Percentiles rank a stretch among this genome's conserved stretches.
phyloP scores from a whole-genome alignment of 1,140 invertebrate genomes.

The Ceratina calcarata region DNA sequence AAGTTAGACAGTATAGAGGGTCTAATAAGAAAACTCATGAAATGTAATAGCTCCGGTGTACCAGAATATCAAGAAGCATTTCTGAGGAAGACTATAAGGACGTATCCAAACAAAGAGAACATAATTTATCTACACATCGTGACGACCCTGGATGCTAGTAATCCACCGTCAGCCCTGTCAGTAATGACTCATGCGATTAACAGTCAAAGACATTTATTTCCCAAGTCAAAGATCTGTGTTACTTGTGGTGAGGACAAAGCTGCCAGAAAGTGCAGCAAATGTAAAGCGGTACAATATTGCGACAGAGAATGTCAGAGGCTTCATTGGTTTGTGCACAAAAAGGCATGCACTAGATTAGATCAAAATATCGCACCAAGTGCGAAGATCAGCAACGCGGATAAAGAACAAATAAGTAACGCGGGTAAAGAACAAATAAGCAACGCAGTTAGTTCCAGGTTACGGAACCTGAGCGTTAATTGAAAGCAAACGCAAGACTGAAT shows the following conservation, averaged over 20 bases:
- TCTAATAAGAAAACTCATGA: constrained; percentile 88
- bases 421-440: constrained; percentile 71
- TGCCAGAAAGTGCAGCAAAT: constrained; percentile 96
- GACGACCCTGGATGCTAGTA: constrained; percentile 85
- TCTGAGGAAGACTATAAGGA: constrained; percentile 90
- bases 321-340: constrained; percentile 98
- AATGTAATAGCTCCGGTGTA: constrained; percentile 87
- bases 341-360: constrained; percentile 85
- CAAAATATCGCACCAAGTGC: constrained; percentile 49
- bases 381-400: constrained; percentile 71
- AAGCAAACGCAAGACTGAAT: neutral
- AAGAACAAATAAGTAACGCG: too few species aligned
- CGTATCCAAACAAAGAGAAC: constrained; percentile 93
- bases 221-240: constrained; percentile 86
- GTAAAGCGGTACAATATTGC: constrained; percentile 96
- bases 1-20: constrained; percentile 86
- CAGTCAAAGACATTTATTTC: constrained; percentile 89
- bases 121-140: constrained; percentile 93
- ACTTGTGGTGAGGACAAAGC: constrained; percentile 95
- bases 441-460: constrained; percentile 69
- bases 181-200: constrained; percentile 93
- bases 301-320: constrained; percentile 95
- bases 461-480: constrained; percentile 73
- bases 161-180: constrained; percentile 85
- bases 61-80: constrained; percentile 91